These are phyloP conservation scores for cattle (Bos taurus) DNA, from an alignment of 2,113 vertebrate genomes.

Conservation along the genomic window DNA sequence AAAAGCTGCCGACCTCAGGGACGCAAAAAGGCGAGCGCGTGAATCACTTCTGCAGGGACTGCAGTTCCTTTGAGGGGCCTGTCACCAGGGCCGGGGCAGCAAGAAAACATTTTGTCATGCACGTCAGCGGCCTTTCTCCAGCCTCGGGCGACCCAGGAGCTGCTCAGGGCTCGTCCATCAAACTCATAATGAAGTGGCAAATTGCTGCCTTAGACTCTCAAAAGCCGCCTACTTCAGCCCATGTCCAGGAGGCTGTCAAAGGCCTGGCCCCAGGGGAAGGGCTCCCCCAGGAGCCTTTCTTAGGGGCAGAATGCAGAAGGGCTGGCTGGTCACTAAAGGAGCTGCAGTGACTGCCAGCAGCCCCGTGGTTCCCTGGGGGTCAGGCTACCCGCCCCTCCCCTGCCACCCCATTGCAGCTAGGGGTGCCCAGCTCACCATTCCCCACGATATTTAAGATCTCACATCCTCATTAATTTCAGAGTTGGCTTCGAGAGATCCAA, in stretches of 20 bases:
- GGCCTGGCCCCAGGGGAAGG: constrained; percentile 60
- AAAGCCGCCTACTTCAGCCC: constrained; percentile 77
- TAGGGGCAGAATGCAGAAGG: constrained; percentile 76
- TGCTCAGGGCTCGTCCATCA: constrained; percentile 80
- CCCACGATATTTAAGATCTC: rapidly evolving
- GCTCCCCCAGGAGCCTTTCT: constrained; percentile 68
- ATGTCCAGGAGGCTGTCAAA: constrained; percentile 77
- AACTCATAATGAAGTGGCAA: constrained; percentile 84
- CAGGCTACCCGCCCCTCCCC: neutral
- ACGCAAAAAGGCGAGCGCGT: neutral
- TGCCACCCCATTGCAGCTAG: rapidly evolving
- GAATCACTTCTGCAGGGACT: constrained; percentile 79
- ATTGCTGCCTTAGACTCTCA: constrained; percentile 82
- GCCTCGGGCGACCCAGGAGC: constrained; percentile 62
- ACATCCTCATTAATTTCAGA: neutral
- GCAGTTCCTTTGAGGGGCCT: constrained; percentile 82
- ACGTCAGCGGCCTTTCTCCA: constrained; percentile 59
- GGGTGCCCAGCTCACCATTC: rapidly evolving
- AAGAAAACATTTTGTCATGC: constrained; percentile 74
- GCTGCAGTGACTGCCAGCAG: constrained; percentile 77
- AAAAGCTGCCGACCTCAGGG: constrained; percentile 40
- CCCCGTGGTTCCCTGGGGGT: constrained; percentile 58
- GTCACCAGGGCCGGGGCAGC: constrained; percentile 52
- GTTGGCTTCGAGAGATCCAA: too few species aligned
- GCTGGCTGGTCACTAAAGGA: constrained; percentile 82